Evolutionary conservation across 2,797 vertebrate species (phyloP).

Genomic region (Spheniscus humboldti): DNA sequence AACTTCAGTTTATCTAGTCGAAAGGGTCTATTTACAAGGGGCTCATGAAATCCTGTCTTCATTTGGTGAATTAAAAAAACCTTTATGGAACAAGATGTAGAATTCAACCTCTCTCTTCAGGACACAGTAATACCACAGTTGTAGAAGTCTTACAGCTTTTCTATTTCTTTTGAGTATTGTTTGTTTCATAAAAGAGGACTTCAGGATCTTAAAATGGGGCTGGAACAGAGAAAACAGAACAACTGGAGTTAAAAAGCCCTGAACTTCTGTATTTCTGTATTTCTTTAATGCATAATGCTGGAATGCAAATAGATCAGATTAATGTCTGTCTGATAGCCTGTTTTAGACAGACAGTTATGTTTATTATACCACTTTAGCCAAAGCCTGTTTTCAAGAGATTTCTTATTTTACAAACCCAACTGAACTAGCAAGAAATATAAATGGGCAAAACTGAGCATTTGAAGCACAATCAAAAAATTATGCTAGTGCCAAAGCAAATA

Average conservation of each 20-base stretch:
- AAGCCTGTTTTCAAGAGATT: not conserved
- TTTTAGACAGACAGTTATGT: not conserved
- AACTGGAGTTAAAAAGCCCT: not conserved
- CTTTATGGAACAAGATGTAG: not conserved
- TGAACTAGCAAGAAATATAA: not conserved
- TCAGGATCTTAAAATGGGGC: not conserved
- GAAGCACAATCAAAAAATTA: not conserved
- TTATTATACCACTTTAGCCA: not conserved
- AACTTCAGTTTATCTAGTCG: not conserved
- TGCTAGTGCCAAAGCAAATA: conserved; percentile 12
- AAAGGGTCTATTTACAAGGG: not conserved
- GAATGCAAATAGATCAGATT: not conserved
- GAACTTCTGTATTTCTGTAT: not conserved
- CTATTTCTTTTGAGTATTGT: not conserved
- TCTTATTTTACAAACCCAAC: not conserved
- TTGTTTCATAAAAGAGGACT: not conserved
- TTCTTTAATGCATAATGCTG: not conserved
- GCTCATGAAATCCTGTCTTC: not conserved
- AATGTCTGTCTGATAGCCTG: not conserved
- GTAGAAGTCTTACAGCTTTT: not conserved
- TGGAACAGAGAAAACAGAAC: not conserved
- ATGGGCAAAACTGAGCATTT: not conserved
- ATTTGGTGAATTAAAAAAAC: not conserved
- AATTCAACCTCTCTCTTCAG: not conserved
- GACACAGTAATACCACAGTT: not conserved